Base-by-base conservation (phyloP, 2,113 vertebrate species). In the Saccopteryx bilineata region DNA sequence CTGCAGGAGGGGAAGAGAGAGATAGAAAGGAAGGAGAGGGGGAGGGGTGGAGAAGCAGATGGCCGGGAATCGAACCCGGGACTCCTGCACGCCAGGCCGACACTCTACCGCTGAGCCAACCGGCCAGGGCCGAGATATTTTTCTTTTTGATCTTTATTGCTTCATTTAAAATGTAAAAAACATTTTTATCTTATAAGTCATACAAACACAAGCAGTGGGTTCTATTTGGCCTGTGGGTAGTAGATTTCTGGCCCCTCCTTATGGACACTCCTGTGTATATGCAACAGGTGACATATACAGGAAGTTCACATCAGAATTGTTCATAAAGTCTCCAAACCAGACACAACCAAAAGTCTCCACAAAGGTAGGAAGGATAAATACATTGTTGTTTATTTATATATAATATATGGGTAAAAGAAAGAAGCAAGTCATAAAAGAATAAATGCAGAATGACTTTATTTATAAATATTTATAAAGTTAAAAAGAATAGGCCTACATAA, bases 401-500 rank as follows among this genome's bases (percentile, higher is more conserved):
- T 17, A 86, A 74, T 78, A 66, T 65, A 89, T 24, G 78, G 48
- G 9, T 93, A 54, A 80, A 96, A 94, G 89, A 92, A 80, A 89
- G 84, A 90, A 87, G 52, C 10, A 66, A 96, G 65, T 87, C 94
- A 66, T 76, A 83, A 93, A 83, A 94, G 26, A 82, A 80, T 69
- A 50, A 23, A 83, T 39, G 48, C 28, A 72, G 71, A 56, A 78
- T 82, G 74, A 65, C 66, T 97, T 94, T 92, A 90, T 78, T 96
- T 92, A 63, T 48, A 24, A 39, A 39, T 92, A 90, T 78, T 96
- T 92, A 19, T 86, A 28, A 66, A 93, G 52, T 89, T 92, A n/a
- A 83, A 75, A 96, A 79, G 39, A 60, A 66, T 12, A 91, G 86
- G 31, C 66, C n/a, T 48, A 14, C 10, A 8, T 56, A 84, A 56